These are phyloP conservation scores for Catamblyrhynchus diadema DNA, from an alignment of 2,797 vertebrate genomes.

Conservation along the genomic window DNA sequence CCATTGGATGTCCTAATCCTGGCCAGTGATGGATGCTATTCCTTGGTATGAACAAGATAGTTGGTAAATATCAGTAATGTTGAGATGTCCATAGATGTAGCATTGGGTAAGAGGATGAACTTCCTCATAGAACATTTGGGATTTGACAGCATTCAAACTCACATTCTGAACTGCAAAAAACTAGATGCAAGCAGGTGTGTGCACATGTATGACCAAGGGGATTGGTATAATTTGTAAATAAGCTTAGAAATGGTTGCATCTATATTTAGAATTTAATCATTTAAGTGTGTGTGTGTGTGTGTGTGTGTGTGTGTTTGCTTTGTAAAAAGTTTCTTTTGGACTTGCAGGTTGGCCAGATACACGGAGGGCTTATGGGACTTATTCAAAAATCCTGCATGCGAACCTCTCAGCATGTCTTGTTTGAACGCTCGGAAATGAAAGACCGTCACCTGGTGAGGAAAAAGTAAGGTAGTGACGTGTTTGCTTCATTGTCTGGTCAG, in stretches of 20 bases:
- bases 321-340: not conserved
- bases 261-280: not conserved
- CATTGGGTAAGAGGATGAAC: not conserved
- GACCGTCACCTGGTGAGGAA: conserved; percentile 84
- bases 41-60: conserved; percentile 36
- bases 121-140: not conserved
- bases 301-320: not conserved
- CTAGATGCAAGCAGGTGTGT: not conserved
- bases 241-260: not conserved
- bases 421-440: conserved; percentile 87
- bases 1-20: conserved; percentile 57
- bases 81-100: not conserved
- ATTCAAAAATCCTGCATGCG: conserved; percentile 83
- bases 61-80: not conserved
- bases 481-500: not conserved
- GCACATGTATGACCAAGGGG: not conserved
- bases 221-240: not conserved
- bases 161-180: not conserved
- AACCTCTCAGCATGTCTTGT: conserved; percentile 84
- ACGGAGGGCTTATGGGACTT: conserved; percentile 84
- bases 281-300: not conserved
- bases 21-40: conserved; percentile 44
- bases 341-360: conserved; percentile 84
- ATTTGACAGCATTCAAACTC: not conserved
- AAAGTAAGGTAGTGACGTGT: conserved; percentile 74